Evolutionary conservation across 2,797 vertebrate genomes (phyloP).

Genomic region (Leuciscus waleckii): DNA sequence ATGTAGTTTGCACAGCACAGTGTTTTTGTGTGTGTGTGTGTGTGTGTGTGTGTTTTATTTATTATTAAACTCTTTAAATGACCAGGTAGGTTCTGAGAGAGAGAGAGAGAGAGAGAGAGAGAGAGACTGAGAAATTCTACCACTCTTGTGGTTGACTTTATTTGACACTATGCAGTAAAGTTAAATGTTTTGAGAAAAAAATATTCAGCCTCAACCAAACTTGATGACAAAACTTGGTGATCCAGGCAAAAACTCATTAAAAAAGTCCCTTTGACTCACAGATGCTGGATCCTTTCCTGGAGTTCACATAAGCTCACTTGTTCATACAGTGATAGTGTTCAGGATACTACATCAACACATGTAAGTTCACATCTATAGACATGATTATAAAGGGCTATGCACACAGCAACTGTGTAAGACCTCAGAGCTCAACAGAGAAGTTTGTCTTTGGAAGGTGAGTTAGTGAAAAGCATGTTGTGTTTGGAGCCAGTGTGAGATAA

Average conservation of each 20-base stretch:
- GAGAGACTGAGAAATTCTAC: constrained; percentile 14
- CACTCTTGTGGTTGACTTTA: constrained; percentile 72
- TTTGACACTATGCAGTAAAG: constrained; percentile 67
- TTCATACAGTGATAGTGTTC: constrained; percentile 29
- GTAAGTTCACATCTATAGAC: constrained; percentile 8
- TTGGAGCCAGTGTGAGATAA: constrained; percentile 62
- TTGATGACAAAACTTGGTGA: constrained; percentile 69
- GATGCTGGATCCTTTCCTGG: constrained; percentile 22
- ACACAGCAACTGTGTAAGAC: constrained; percentile 12
- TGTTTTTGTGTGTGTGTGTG: constrained; percentile 27
- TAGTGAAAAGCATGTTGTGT: constrained; percentile 50
- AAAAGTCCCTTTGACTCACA: constrained; percentile 27
- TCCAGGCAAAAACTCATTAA: constrained; percentile 57
- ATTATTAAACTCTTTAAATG: constrained; percentile 79
- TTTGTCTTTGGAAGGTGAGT: constrained; percentile 24
- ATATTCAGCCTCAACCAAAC: constrained; percentile 75
- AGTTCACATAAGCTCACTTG: constrained; percentile 29
- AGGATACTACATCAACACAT: neutral
- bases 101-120: constrained; percentile 1
- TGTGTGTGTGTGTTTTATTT: constrained; percentile 66
- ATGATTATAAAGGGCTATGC: neutral
- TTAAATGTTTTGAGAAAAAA: constrained; percentile 71
- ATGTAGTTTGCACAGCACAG: constrained; percentile 73
- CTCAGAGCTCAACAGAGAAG: neutral
- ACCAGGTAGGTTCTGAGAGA: constrained; percentile 64